These are phyloP conservation scores for Drosophila ochracea DNA, from an alignment of 2,888 invertebrate genomes.

Conservation along the genomic window DNA sequence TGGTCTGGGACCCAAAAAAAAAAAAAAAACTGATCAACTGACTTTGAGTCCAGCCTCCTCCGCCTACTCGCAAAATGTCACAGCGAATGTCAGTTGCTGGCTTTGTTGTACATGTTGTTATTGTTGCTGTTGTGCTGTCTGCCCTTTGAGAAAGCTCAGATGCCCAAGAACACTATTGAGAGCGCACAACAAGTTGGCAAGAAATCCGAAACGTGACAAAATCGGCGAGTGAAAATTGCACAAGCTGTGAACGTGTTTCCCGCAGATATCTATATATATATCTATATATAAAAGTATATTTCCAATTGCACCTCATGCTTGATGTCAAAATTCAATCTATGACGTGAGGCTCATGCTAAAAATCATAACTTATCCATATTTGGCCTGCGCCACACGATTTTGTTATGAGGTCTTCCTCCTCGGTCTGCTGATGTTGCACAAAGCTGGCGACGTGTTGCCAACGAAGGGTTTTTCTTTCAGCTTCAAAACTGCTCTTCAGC, in stretches of 20 bases:
- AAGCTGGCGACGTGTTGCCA: slow-evolving; percentile 19
- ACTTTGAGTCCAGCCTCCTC: slow-evolving; percentile 19
- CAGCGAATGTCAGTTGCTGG: slow-evolving; percentile 72
- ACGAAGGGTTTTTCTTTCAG: slow-evolving; percentile 18
- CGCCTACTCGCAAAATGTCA: slow-evolving; percentile 65
- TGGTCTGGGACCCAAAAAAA: not conserved
- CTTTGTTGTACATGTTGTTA: slow-evolving; percentile 1
- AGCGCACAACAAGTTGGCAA: slow-evolving; percentile 49
- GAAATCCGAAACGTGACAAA: slow-evolving; percentile 59
- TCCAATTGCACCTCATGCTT: slow-evolving; percentile 29
- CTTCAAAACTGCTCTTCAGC: not conserved
- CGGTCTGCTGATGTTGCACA: slow-evolving; percentile 27
- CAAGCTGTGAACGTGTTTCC: slow-evolving; percentile 63
- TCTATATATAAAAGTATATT: not conserved
- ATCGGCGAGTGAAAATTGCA: slow-evolving; percentile 68
- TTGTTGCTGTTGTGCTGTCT: slow-evolving; percentile 36
- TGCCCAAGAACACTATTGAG: slow-evolving; percentile 42
- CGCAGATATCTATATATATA: slow-evolving; percentile 9
- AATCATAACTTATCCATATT: slow-evolving; percentile 65
- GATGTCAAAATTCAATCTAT: slow-evolving; percentile 76
- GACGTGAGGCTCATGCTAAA: slow-evolving; percentile 75
- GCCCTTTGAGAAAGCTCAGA: slow-evolving; percentile 67
- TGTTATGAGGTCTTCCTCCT: slow-evolving; percentile 12
- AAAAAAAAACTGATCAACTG: not conserved
- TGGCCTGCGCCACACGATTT: slow-evolving; percentile 38